Percentiles rank a stretch among this genome's conserved stretches.
Evolutionary conservation across 1,140 invertebrate genomes (phyloP).

Genomic region (Pseudobourletiella spinata): DNA sequence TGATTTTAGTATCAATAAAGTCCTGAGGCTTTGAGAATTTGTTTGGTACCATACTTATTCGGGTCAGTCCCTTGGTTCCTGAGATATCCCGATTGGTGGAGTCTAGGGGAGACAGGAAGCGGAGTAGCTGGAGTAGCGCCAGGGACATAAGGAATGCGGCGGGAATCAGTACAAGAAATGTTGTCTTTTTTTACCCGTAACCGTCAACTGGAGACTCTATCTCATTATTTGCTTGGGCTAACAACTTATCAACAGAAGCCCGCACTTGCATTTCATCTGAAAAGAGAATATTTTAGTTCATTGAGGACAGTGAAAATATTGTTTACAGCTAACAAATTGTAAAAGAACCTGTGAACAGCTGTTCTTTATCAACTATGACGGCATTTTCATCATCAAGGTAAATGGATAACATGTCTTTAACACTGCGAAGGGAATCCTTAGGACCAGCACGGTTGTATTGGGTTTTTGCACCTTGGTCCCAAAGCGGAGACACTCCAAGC

Average conservation of each 20-base stretch:
- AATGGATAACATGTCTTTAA: constrained; percentile 63
- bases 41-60: too few species aligned
- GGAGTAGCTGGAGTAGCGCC: not conserved
- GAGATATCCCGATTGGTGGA: too few species aligned
- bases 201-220: constrained; percentile 6
- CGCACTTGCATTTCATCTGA: constrained; percentile 18
- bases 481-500: too few species aligned
- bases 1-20: too few species aligned
- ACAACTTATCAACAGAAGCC: constrained; percentile 31
- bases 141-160: not conserved
- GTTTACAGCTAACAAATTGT: not conserved
- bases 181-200: not conserved
- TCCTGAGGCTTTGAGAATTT: too few species aligned
- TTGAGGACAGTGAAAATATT: not conserved
- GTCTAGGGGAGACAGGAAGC: too few species aligned
- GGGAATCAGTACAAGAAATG: too few species aligned
- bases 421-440: constrained; percentile 59
- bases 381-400: constrained; percentile 45
- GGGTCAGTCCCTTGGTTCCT: too few species aligned
- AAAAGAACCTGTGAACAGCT: not conserved
- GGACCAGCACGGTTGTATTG: constrained; percentile 52
- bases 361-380: not conserved
- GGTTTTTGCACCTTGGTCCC: constrained; percentile 57
- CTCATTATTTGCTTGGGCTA: constrained; percentile 21
- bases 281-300: constrained; percentile 5